A percentile compares a stretch with the other conserved stretches of the same genome.
Conservation (phyloP, 2,888 invertebrate species). For the Mythimna lalbum region DNA sequence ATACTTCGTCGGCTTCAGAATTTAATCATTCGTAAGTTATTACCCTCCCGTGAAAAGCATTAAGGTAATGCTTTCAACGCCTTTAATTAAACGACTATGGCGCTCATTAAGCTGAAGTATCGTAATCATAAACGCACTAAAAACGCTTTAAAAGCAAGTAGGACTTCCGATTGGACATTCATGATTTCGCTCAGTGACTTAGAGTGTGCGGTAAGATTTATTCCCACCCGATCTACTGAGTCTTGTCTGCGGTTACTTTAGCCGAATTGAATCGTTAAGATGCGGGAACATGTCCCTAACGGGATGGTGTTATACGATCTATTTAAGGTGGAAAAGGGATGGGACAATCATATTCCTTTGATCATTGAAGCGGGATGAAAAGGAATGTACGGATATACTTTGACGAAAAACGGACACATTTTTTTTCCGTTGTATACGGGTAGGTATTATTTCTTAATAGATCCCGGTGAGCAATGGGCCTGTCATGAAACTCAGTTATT, state of each 20-base stretch:
- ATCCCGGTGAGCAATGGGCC: neutral
- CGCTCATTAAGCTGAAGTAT: conserved; percentile 66
- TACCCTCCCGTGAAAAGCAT: conserved; percentile 59
- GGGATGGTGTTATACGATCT: conserved; percentile 64
- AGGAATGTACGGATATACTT: conserved; percentile 68
- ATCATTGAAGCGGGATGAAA: conserved; percentile 72
- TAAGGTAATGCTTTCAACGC: conserved; percentile 64
- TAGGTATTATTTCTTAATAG: conserved; percentile 26
- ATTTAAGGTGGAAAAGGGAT: conserved; percentile 62
- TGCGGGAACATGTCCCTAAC: conserved; percentile 67
- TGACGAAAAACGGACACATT: conserved; percentile 70
- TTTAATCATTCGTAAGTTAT: conserved; percentile 67
- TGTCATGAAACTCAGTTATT: neutral
- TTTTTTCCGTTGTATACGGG: conserved; percentile 10
- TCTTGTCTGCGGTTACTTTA: conserved; percentile 73
- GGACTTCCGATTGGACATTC: conserved; percentile 66
- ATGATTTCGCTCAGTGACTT: conserved; percentile 66
- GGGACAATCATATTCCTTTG: conserved; percentile 65
- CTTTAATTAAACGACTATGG: conserved; percentile 68
- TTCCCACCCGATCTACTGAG: conserved; percentile 68
- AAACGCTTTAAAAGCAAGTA: conserved; percentile 60
- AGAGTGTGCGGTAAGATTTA: conserved; percentile 71
- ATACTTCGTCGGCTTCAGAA: conserved; percentile 53
- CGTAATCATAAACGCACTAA: conserved; percentile 64
- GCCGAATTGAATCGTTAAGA: conserved; percentile 78